Percentiles rank a stretch among this genome's conserved stretches.
Conservation (phyloP, 2,797 vertebrate species). For the Tokudaia muenninki region DNA sequence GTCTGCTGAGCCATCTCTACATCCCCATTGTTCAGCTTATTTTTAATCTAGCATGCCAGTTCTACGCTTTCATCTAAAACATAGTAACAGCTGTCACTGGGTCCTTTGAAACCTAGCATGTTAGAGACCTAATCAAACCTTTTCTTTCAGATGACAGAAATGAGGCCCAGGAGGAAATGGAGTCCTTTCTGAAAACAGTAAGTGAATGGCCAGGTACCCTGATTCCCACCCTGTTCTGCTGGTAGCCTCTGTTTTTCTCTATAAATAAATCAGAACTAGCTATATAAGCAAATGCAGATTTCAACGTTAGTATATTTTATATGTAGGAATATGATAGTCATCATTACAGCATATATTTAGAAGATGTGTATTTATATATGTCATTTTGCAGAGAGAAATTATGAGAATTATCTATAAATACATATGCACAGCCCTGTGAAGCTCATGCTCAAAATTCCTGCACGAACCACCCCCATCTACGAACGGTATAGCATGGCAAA, state of each 20-base stretch:
- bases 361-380: not conserved
- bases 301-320: conserved; percentile 39
- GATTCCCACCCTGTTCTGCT: not conserved
- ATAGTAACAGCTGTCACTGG: conserved; percentile 10
- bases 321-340: not conserved
- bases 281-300: conserved; percentile 22
- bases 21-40: not conserved
- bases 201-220: not conserved
- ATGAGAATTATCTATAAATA: conserved; percentile 54
- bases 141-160: conserved; percentile 35
- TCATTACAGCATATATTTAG: conserved; percentile 25
- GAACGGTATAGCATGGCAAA: not conserved
- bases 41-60: conserved; percentile 10
- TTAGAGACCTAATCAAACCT: not conserved
- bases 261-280: conserved; percentile 61
- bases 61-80: conserved; percentile 50
- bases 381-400: conserved; percentile 58
- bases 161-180: conserved; percentile 26
- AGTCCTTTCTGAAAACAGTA: not conserved
- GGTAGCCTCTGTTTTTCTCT: not conserved
- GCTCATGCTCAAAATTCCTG: conserved; percentile 31
- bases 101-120: conserved; percentile 6
- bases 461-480: not conserved
- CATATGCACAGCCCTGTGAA: conserved; percentile 17
- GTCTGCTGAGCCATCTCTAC: not conserved